Evolutionary conservation across 2,113 vertebrate genomes (phyloP).

Genomic region (Megaptera novaeangliae): DNA sequence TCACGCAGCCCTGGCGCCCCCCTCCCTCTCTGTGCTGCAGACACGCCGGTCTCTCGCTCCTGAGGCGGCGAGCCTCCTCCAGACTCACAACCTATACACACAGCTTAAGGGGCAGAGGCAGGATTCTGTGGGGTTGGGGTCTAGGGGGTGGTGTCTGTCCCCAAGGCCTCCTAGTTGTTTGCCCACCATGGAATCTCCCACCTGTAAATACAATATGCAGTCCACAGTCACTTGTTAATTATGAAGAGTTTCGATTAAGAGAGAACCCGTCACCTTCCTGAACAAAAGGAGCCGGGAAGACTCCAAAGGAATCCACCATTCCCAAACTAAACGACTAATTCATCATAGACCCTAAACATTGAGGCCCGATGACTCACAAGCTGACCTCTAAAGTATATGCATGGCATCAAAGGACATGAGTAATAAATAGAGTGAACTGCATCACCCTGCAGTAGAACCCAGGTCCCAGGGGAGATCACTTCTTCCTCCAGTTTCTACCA

Average conservation of each 20-base stretch:
- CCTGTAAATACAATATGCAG: neutral
- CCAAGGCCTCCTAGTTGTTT: neutral
- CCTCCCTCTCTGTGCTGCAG: accelerated
- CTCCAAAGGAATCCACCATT: neutral
- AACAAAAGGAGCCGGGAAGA: neutral
- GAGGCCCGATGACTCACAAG: neutral
- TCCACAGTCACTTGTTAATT: neutral
- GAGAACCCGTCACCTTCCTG: neutral
- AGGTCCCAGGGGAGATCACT: neutral
- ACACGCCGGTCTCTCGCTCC: neutral
- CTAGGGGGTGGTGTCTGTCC: neutral
- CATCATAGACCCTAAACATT: neutral
- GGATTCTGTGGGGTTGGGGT: neutral
- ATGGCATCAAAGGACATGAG: neutral
- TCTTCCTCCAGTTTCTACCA: neutral
- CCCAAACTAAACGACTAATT: neutral
- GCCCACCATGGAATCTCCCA: neutral
- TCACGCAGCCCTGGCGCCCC: neutral
- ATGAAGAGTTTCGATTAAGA: neutral
- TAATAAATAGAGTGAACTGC: neutral
- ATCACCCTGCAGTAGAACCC: neutral
- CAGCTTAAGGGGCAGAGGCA: neutral
- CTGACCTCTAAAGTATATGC: neutral
- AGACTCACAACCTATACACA: neutral
- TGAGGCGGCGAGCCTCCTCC: neutral